phyloP scores from a whole-genome alignment of 2,113 vertebrate species.

The Heptranchias perlo region DNA sequence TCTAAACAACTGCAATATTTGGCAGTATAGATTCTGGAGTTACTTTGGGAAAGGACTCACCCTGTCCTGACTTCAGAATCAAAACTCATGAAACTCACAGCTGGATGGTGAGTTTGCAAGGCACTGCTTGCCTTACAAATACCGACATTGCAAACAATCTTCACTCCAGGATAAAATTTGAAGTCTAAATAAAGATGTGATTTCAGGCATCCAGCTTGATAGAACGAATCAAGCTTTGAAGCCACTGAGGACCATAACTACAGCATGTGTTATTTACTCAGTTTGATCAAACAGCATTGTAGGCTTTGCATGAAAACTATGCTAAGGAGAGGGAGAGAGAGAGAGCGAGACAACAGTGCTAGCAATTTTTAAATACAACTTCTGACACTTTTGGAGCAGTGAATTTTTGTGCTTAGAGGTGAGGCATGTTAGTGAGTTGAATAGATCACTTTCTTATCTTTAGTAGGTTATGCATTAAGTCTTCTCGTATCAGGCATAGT shows the following conservation, averaged over 20 bases:
- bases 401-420: not conserved
- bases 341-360: not conserved
- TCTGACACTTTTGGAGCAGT: not conserved
- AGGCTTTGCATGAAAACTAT: not conserved
- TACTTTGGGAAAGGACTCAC: not conserved
- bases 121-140: not conserved
- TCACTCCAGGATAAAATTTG: not conserved
- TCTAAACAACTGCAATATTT: not conserved
- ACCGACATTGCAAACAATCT: not conserved
- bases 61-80: not conserved
- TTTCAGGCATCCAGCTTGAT: not conserved
- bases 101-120: not conserved
- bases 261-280: not conserved
- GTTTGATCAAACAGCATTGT: not conserved
- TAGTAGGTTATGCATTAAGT: not conserved
- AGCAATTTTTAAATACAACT: not conserved
- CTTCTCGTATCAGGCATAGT: not conserved
- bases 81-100: not conserved
- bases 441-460: not conserved
- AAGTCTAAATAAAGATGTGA: not conserved
- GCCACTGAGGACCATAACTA: not conserved
- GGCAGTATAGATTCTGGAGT: not conserved
- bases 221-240: not conserved
- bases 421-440: not conserved
- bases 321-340: no score